These are phyloP conservation scores for Daphoenositta chrysoptera DNA, from an alignment of 2,113 vertebrate species.

Conservation along the genomic window DNA sequence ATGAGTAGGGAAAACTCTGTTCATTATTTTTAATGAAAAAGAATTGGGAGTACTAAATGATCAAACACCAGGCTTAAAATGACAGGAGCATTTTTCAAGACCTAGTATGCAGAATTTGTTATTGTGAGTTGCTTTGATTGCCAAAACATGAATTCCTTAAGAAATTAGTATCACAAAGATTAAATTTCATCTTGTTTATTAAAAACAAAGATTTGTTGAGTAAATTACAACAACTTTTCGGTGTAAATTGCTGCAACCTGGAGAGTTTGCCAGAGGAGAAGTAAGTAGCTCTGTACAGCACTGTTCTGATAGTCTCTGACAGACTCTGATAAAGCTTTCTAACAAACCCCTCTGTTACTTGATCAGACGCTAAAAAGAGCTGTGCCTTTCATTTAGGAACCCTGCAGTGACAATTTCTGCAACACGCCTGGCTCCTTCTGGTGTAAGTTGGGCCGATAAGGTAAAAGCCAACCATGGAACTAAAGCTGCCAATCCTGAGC, in stretches of 20 bases:
- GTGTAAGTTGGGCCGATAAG: conserved; percentile 94
- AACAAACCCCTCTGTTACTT: background rate
- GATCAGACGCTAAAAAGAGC: background rate
- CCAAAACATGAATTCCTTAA: background rate
- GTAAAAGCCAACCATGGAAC: conserved; percentile 87
- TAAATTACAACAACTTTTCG: background rate
- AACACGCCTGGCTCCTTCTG: conserved; percentile 82
- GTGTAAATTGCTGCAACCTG: background rate
- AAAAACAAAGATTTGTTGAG: background rate
- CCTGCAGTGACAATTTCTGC: conserved; percentile 79
- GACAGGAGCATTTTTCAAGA: background rate
- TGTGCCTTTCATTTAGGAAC: conserved; percentile 67
- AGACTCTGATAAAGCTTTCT: background rate
- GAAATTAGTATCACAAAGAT: background rate
- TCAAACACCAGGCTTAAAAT: background rate
- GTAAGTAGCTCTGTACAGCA: rapidly evolving
- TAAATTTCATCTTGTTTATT: background rate
- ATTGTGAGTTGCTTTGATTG: background rate
- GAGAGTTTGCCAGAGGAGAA: background rate
- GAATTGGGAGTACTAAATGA: background rate
- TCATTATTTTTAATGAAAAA: background rate
- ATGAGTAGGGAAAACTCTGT: background rate
- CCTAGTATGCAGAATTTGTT: background rate
- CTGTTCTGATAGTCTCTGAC: background rate
- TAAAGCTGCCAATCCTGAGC: conserved; percentile 48